Base-by-base conservation (phyloP, 2,113 vertebrate genomes). In the Boleophthalmus pectinirostris region DNA sequence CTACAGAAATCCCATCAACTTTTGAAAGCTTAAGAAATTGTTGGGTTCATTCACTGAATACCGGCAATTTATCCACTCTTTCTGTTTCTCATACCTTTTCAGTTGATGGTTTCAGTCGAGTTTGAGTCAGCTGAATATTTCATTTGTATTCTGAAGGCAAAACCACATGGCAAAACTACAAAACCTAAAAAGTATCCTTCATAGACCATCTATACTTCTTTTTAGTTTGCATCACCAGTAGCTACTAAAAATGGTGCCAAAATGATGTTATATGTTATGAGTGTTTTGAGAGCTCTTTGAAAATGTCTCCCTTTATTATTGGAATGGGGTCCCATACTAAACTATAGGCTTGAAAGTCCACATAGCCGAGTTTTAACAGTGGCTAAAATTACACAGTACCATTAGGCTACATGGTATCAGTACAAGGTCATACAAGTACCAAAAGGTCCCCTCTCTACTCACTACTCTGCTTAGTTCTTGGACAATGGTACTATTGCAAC, bases 401-500 rank as follows among this genome's bases (percentile, higher is more conserved):
- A 43, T 43, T 29, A 29, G 29, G 29, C 29, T 43, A 43, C 38
- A 43, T 0, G 38, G 9, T 43, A 43, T 10, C 8, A 43, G 9
- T 43, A 43, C 38, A 43, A 43, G 38, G 38, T 43, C 10, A 43
- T 43, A 43, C 38, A 8, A 43, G 10, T 43, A 43, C 38, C 23
- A 8, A 43, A 15, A 16, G 16, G 3, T 49, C 15, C 16, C 54
- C 45, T 57, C n/a, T 61, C 43, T 71, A 47, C 53, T 10, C 35
- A 63, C 16, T 69, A 0, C 21, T 35, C 25, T 49, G 67, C 57
- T 61, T 53, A 53, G 45, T 15, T 56, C 16, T 47, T 45, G 63
- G 53, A 33, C 63, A 58, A 69, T 82, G 11, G 56, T 53, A 33
- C 15, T 23, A 72, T 91, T 90, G 70, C 69, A 77, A 90, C 77